phyloP scores from a whole-genome alignment of 2,113 vertebrate species.

The Cettia cetti region DNA sequence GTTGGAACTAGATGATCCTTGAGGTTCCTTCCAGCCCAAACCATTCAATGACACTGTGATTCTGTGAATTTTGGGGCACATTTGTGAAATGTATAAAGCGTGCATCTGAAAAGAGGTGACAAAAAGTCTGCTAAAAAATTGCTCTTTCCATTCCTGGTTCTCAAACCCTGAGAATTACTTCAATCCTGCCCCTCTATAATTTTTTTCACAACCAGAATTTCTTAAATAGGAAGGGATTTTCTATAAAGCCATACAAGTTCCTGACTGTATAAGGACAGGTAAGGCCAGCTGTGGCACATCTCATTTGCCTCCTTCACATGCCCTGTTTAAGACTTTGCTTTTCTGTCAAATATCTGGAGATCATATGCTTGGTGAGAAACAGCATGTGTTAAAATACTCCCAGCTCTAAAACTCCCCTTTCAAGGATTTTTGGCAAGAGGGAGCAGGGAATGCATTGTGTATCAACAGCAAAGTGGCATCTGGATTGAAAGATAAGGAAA shows the following conservation, averaged over 20 bases:
- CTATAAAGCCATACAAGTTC: not conserved
- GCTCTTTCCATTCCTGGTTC: not conserved
- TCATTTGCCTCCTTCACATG: not conserved
- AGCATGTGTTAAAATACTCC: not conserved
- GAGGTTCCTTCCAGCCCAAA: not conserved
- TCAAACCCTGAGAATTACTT: not conserved
- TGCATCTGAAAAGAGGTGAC: not conserved
- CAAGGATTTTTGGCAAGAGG: not conserved
- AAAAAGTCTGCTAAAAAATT: not conserved
- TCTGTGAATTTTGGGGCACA: not conserved
- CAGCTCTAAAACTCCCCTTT: not conserved
- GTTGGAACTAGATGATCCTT: not conserved
- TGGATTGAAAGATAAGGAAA: conserved; percentile 1
- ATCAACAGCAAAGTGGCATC: not conserved
- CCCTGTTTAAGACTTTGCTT: not conserved
- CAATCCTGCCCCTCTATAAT: not conserved
- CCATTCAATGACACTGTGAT: not conserved
- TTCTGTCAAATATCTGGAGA: not conserved
- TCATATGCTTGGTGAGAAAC: not conserved
- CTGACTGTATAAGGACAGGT: not conserved
- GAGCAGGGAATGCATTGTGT: not conserved
- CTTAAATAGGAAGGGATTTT: not conserved
- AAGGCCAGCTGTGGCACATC: not conserved
- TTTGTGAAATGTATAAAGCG: not conserved
- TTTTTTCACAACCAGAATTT: not conserved